phyloP scores from a whole-genome alignment of 2,888 invertebrate genomes.

The Drosophila yooni region DNA sequence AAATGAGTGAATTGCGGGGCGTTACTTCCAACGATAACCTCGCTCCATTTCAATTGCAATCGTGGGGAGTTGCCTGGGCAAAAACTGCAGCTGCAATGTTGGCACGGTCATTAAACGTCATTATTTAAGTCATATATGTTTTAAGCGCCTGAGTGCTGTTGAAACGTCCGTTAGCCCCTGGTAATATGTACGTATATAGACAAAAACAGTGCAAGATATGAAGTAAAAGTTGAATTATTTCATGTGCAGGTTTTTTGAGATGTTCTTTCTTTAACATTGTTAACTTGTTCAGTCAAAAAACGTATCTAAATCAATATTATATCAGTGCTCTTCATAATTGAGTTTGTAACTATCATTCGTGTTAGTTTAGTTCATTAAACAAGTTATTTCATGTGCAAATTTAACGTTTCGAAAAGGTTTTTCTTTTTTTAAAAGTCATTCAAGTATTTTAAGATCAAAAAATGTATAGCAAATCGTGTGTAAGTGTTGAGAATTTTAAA shows the following conservation, averaged over 20 bases:
- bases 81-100: conserved; percentile 24
- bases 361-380: not conserved
- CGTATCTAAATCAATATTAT: too few relatives aligned
- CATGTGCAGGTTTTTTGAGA: not conserved
- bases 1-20: conserved; percentile 38
- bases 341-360: too few relatives aligned
- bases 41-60: conserved; percentile 32
- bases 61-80: not conserved
- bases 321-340: not conserved
- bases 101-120: conserved; percentile 16
- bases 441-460: not conserved
- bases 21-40: conserved; percentile 29
- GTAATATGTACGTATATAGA: conserved; percentile 18
- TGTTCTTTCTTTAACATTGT: not conserved
- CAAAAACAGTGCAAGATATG: conserved; percentile 28
- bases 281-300: not conserved
- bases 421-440: too few relatives aligned
- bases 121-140: conserved; percentile 12
- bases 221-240: not conserved
- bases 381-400: not conserved
- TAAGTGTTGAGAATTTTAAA: not conserved
- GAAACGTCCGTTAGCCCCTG: conserved; percentile 15
- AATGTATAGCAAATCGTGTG: not conserved
- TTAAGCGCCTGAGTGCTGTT: conserved; percentile 21
- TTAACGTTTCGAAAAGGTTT: not conserved